phyloP scores from a whole-genome alignment of 30 jellyfish, hydroid and myxozoan species.

The Morbakka virulenta region DNA sequence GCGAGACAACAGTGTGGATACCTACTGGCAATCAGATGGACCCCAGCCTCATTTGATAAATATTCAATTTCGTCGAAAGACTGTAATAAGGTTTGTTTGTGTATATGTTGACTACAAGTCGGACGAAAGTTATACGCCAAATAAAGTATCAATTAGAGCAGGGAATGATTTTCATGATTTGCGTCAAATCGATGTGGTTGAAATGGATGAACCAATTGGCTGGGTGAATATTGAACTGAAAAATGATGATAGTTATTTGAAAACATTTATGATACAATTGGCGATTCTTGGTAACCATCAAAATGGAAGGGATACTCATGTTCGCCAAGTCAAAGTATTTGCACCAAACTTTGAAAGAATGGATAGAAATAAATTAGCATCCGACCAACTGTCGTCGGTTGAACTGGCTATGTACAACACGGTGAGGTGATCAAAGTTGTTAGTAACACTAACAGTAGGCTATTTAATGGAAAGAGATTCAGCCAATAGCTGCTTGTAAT shows the following conservation, averaged over 20 bases:
- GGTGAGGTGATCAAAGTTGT: slow-evolving; percentile 25
- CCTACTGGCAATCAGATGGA: slow-evolving; percentile 99
- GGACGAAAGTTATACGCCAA: slow-evolving; percentile 99
- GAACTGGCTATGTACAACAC: slow-evolving; percentile 62
- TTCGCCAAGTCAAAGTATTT: slow-evolving; percentile 79
- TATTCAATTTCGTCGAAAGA: slow-evolving; percentile 74
- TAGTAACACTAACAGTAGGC: too few relatives aligned
- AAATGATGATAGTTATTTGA: slow-evolving; percentile 52
- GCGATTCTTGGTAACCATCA: slow-evolving; percentile 97
- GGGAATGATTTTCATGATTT: slow-evolving; percentile 97
- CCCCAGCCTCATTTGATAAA: slow-evolving; percentile 98
- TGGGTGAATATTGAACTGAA: slow-evolving; percentile 91
- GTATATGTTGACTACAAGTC: slow-evolving; percentile 89
- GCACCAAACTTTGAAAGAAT: slow-evolving; percentile 80
- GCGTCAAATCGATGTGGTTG: slow-evolving; percentile 77
- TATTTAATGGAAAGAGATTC: too few relatives aligned
- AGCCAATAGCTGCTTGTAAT: too few relatives aligned
- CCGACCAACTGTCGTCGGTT: slow-evolving; percentile 45
- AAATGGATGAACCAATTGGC: slow-evolving; percentile 94
- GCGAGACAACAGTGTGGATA: slow-evolving; percentile 69
- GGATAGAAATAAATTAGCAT: slow-evolving; percentile 51
- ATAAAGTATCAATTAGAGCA: slow-evolving; percentile 80
- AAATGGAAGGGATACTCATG: slow-evolving; percentile 97
- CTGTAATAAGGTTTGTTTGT: slow-evolving; percentile 80
- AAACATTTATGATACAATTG: slow-evolving; percentile 90